Evolutionary conservation across 1,140 invertebrate genomes (phyloP).

Genomic region (Dysdera silvatica): DNA sequence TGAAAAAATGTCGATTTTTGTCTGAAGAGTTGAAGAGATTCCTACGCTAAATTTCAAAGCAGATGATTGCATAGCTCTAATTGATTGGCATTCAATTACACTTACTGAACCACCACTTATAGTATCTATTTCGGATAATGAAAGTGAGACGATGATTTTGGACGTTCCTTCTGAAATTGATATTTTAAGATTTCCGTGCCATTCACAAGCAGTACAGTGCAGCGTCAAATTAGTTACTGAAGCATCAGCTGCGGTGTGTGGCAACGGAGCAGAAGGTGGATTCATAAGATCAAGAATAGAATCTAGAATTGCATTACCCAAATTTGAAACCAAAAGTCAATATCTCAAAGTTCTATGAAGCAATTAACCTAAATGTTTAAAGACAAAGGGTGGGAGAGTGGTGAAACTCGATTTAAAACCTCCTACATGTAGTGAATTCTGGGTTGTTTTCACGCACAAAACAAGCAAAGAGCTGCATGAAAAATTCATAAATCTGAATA

Average conservation of each 20-base stretch:
- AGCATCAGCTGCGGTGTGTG: not conserved
- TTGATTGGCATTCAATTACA: not conserved
- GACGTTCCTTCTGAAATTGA: not conserved
- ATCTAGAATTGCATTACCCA: not conserved
- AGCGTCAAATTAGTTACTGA: not conserved
- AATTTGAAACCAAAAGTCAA: not conserved
- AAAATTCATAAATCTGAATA: too few relatives aligned
- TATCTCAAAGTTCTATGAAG: not conserved
- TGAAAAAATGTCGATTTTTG: too few relatives aligned
- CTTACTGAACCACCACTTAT: not conserved
- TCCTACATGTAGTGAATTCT: not conserved
- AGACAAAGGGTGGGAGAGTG: not conserved
- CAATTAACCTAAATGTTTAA: not conserved
- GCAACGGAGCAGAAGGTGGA: not conserved
- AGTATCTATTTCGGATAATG: not conserved
- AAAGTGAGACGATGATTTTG: not conserved
- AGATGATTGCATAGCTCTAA: not conserved
- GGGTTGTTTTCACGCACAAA: not conserved
- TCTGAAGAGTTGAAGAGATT: too few relatives aligned
- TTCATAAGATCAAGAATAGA: not conserved
- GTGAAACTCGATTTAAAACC: not conserved
- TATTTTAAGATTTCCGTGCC: not conserved
- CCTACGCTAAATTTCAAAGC: not conserved
- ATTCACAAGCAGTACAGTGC: not conserved
- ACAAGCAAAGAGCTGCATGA: too few relatives aligned